A percentile compares a stretch with the other conserved stretches of the same genome.
Conservation (phyloP, 2,888 invertebrate genomes). For the Cynaeus angustus region DNA sequence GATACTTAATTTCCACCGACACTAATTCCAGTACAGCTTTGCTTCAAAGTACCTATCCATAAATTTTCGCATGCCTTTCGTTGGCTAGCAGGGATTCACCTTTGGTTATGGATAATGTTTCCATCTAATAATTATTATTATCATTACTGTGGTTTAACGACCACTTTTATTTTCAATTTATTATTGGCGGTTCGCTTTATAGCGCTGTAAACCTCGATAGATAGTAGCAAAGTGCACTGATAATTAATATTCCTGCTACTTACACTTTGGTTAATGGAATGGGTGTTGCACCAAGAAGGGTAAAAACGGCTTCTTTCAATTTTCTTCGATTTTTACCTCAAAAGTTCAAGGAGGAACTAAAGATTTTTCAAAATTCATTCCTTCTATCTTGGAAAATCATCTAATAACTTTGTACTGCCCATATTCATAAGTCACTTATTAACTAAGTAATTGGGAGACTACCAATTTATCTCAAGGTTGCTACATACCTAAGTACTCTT, state of each 20-base stretch:
- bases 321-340: too few species aligned
- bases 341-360: too few species aligned
- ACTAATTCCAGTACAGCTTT: conserved; percentile 43
- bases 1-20: conserved; percentile 43
- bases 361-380: too few species aligned
- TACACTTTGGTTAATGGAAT: conserved; percentile 21
- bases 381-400: too few species aligned
- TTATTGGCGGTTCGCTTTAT: conserved; percentile 47
- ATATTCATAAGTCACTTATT: conserved; percentile 5
- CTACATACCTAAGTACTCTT: too few species aligned
- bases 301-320: neutral
- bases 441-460: too few species aligned
- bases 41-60: conserved; percentile 36
- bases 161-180: conserved; percentile 44
- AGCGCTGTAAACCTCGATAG: conserved; percentile 44
- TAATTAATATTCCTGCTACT: conserved; percentile 30
- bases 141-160: conserved; percentile 44
- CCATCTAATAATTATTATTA: conserved; percentile 43
- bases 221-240: conserved; percentile 46
- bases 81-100: conserved; percentile 46
- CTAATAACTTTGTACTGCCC: neutral
- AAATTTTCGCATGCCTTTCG: conserved; percentile 45
- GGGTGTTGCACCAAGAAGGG: conserved; percentile 21
- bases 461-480: too few species aligned
- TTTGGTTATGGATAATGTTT: conserved; percentile 44